A percentile compares a stretch with the other conserved stretches of the same genome.
phyloP scores from a whole-genome alignment of 2,888 invertebrate species.

The Phorcus lineatus region DNA sequence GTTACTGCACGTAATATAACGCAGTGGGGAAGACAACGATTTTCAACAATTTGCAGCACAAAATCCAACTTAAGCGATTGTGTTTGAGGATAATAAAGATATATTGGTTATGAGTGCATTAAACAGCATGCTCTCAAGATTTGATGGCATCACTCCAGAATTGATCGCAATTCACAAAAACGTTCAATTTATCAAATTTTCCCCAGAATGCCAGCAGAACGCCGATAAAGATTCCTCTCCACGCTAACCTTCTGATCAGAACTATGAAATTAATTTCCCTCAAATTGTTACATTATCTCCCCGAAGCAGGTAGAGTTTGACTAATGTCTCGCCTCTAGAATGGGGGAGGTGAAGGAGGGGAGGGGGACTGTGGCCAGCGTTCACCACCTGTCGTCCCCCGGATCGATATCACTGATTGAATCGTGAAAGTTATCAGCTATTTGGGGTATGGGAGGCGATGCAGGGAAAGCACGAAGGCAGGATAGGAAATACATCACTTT shows the following conservation, averaged over 20 bases:
- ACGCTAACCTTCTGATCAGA: not conserved
- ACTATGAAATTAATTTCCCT: not conserved
- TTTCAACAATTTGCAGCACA: not conserved
- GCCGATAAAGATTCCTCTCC: not conserved
- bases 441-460: not conserved
- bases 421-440: constrained; percentile 5
- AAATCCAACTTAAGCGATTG: too few relatives aligned
- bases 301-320: not conserved
- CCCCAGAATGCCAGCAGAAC: not conserved
- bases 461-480: not conserved
- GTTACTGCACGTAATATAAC: too few relatives aligned
- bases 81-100: not conserved
- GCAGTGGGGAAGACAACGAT: not conserved
- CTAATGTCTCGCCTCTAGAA: not conserved
- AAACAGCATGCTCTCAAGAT: not conserved
- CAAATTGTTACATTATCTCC: constrained; percentile 6
- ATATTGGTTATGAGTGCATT: not conserved
- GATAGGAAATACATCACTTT: not conserved
- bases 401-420: not conserved
- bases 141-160: not conserved
- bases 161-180: constrained; percentile 7
- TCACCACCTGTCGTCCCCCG: not conserved
- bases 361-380: not conserved
- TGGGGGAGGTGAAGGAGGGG: not conserved
- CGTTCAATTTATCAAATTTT: constrained; percentile 8